phyloP scores from a whole-genome alignment of 2,113 vertebrate species.

The Calidris pygmaea region DNA sequence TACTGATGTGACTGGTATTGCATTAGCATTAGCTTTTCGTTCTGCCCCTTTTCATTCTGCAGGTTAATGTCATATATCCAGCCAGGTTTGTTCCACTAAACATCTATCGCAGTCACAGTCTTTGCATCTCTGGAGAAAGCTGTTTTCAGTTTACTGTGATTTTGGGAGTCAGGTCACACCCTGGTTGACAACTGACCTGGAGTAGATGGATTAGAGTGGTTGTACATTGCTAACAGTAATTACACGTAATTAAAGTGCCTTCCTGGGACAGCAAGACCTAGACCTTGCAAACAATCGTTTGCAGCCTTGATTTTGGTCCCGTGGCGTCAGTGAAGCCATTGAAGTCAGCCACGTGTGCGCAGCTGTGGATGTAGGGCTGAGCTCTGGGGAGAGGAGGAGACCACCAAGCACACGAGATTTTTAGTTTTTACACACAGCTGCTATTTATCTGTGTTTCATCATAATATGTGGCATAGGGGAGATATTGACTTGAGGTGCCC shows the following conservation, averaged over 20 bases:
- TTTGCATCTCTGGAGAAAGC: background rate
- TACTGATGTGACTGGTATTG: background rate
- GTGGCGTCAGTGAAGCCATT: fast-evolving
- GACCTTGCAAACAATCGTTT: background rate
- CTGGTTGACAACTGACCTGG: background rate
- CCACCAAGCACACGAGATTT: background rate
- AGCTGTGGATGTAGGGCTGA: background rate
- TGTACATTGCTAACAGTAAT: background rate
- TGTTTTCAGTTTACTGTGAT: background rate
- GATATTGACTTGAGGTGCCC: background rate
- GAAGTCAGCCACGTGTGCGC: fast-evolving
- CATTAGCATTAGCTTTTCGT: background rate
- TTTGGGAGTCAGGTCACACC: background rate
- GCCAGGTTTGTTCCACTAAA: background rate
- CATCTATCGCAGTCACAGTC: fast-evolving
- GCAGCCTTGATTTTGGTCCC: background rate
- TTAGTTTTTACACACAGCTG: background rate
- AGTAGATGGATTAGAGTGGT: background rate
- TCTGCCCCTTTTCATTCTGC: background rate
- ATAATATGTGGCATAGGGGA: background rate
- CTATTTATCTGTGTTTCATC: background rate
- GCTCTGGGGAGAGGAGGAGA: background rate
- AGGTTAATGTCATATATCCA: background rate
- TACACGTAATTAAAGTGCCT: background rate
- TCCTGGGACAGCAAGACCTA: background rate